Evolutionary conservation across 2,113 vertebrate genomes (phyloP), one percentile per base, ranked within the genome.

Genomic region (Semicossyphus pulcher): DNA sequence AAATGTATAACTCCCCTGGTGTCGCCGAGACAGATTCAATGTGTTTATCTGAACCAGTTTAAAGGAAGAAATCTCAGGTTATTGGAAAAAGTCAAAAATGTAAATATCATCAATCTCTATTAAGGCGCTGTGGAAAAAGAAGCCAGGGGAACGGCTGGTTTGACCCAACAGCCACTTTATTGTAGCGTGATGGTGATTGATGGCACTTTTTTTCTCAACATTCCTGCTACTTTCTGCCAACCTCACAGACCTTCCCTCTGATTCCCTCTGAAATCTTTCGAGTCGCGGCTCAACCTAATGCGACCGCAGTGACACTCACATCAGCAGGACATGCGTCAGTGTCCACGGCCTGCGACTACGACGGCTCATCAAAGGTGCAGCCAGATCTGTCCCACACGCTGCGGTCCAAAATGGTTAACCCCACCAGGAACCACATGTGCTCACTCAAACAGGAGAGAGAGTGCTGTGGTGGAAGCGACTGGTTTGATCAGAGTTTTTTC

Each of bases 221-320:
- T 75, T 83, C 54, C 76, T 37, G n/a, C 49, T 79, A 44, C 16
- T 72, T 74, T 81, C 66, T 60, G 56, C 32, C 49, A 59, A 75
- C 78, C 74, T 60, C 67, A 78, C 42, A 75, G 76, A 44, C 79
- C 67, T 72, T 66, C 60, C 45, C 42, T 65, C 36, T 34, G 65
- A 44, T 78, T 76, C 57, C 61, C 14, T 45, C 70, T 64, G 32
- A 63, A 80, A 58, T 59, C 65, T 68, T 34, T 54, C 4, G 3
- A 77, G 68, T 54, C 62, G 8, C 31, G 68, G 80, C 57, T 44
- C 78, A 76, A 48, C 57, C 51, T 80, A 70, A 83, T 76, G 76
- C 61, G 82, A 86, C 86, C 72, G 44, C 82, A 84, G 84, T 84
- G 88, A 89, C 82, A 88, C 76, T 81, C 65, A 26, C 37, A 72